Evolutionary conservation across 1,140 invertebrate species (phyloP), one percentile per base, ranked within the genome.

Genomic region (Potamilus streckersoni): DNA sequence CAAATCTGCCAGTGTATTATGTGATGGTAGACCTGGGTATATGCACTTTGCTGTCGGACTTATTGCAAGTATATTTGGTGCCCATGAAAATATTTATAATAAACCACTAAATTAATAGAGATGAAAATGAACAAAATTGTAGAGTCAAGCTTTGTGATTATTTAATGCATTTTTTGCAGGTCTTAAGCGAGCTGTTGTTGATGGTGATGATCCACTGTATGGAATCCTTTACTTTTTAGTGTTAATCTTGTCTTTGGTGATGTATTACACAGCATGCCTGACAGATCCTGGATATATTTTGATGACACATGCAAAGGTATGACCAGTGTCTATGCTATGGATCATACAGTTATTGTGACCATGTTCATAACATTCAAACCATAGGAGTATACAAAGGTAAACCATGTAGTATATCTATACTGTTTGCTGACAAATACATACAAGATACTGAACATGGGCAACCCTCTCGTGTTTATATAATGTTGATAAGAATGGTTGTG

Each of bases 221-320:
- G 84, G 83, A 12, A 75, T 82, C 16, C 38, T 68, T 5, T 89
- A 85, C 78, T 15, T 84, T 11, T 61, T 73, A 8, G 63, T 88
- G 27, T 58, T 88, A 71, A 12, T 79, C 0, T 69, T 82, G 8
- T 85, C 86, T 2, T 79, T 89, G 13, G 27, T 79, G n/a, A 74
- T 86, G 61, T 89, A 89, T 61, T 88, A 82, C 72, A 61, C 79
- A 1, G 81, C 85, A n/a, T 88, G 88, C 73, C 78, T 86, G 27
- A 84, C 79, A 14, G 82, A 89, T 76, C 88, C 88, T 14, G 88
- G 88, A 38, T 89, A 83, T 80, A 74, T 88, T 19, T 71, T 27
- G 64, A 59, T 79, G 1, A 20, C 13, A 17, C 65, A 68, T 57
- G 76, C 71, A 15, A 78, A 75, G 55, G 74, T 71, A 82, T 67